Percentiles rank a stretch among this genome's conserved stretches.
Conservation (phyloP, 2,113 vertebrate genomes). For the Tenrec ecaudatus region DNA sequence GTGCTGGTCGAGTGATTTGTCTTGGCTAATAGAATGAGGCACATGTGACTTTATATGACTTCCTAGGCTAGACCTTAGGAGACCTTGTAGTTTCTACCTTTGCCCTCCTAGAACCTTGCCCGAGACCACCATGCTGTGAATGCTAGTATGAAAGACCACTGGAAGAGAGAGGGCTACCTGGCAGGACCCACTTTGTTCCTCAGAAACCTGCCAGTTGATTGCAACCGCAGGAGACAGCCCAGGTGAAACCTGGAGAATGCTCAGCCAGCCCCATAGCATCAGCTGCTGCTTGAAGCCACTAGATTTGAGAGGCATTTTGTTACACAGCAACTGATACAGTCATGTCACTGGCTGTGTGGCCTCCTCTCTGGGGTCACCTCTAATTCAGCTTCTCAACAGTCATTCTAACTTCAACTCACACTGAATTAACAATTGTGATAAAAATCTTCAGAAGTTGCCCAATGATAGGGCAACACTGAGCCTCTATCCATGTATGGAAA, state of each 20-base stretch:
- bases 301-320: background rate
- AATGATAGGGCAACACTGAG: background rate
- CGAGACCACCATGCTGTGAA: background rate
- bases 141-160: background rate
- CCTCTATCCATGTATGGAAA: background rate
- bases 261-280: background rate
- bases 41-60: constrained; percentile 12
- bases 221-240: background rate
- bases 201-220: background rate
- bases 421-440: background rate
- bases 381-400: background rate
- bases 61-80: background rate
- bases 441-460: background rate
- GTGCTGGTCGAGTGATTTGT: background rate
- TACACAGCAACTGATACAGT: constrained; percentile 18
- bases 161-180: background rate
- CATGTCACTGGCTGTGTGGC: background rate
- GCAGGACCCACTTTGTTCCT: background rate
- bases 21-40: background rate
- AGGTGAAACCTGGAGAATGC: background rate
- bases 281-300: background rate
- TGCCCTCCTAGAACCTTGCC: background rate
- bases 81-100: background rate
- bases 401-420: background rate
- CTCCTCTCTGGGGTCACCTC: background rate